Percentiles rank a stretch among this genome's conserved stretches.
Conservation (phyloP, 2,113 vertebrate genomes). For the Semicossyphus pulcher region DNA sequence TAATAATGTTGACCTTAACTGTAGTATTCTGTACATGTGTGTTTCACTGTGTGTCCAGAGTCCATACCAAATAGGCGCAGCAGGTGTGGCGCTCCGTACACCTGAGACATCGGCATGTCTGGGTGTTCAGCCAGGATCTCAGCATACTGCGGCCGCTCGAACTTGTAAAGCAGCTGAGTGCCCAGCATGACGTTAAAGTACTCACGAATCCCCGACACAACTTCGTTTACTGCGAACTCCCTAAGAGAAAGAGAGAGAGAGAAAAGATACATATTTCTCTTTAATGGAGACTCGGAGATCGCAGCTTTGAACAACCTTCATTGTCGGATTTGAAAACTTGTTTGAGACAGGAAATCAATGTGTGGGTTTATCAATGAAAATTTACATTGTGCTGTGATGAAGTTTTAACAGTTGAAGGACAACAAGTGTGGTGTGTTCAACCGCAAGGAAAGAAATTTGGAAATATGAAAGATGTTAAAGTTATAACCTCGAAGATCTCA, state of each 20-base stretch:
- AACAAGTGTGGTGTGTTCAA: neutral
- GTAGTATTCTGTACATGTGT: neutral
- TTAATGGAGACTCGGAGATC: neutral
- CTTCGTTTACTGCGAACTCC: constrained; percentile 96
- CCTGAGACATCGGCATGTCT: constrained; percentile 94
- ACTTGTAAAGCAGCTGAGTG: constrained; percentile 97
- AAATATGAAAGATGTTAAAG: neutral
- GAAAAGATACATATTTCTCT: neutral
- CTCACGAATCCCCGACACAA: constrained; percentile 95
- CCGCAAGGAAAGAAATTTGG: neutral
- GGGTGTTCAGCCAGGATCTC: constrained; percentile 93
- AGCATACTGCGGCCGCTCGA: constrained; percentile 96
- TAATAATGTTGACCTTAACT: too few relatives aligned
- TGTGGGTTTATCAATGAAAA: too few relatives aligned
- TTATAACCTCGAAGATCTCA: too few relatives aligned
- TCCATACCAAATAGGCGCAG: constrained; percentile 91
- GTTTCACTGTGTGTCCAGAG: neutral
- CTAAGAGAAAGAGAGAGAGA: constrained; percentile 70
- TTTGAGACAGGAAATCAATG: too few relatives aligned
- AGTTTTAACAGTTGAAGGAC: neutral
- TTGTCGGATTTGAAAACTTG: too few relatives aligned
- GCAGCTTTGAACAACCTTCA: too few relatives aligned
- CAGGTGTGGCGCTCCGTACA: constrained; percentile 95
- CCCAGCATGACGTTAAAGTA: constrained; percentile 99
- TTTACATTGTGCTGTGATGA: neutral